Conservation (phyloP, 1,140 invertebrate species). For the Lordiphosa collinella region DNA sequence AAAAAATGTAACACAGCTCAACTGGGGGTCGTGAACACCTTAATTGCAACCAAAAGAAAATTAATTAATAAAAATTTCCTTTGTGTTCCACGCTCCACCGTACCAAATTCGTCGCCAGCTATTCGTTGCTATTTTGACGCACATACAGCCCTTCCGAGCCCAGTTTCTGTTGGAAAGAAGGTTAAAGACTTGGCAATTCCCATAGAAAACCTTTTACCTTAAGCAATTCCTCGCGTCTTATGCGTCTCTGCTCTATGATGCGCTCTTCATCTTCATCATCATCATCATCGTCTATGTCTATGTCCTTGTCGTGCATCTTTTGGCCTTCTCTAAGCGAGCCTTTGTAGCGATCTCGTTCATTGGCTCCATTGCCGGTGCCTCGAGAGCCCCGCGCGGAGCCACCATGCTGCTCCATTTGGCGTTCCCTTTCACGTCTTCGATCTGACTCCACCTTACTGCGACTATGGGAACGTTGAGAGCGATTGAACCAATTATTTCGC, state of each 20-base stretch:
- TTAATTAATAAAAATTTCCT: too few relatives aligned
- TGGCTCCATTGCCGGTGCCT: slow-evolving; percentile 53
- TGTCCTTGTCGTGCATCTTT: slow-evolving; percentile 83
- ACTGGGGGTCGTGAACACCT: too few relatives aligned
- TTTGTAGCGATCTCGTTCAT: slow-evolving; percentile 77
- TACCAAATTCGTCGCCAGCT: too few relatives aligned
- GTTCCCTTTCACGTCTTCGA: slow-evolving; percentile 55
- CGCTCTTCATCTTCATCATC: slow-evolving; percentile 97
- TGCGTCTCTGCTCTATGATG: slow-evolving; percentile 94
- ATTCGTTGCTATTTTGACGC: too few relatives aligned
- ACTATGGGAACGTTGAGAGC: slow-evolving; percentile 63
- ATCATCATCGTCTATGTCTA: slow-evolving; percentile 94
- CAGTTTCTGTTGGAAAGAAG: slow-evolving; percentile 37
- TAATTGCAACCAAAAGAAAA: too few relatives aligned
- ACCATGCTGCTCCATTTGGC: slow-evolving; percentile 53
- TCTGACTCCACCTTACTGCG: slow-evolving; percentile 77
- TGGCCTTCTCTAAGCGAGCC: slow-evolving; percentile 92
- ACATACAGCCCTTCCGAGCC: slow-evolving; percentile 43
- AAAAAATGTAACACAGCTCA: too few relatives aligned
- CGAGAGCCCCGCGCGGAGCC: slow-evolving; percentile 69
- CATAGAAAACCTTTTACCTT: slow-evolving; percentile 82
- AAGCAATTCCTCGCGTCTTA: slow-evolving; percentile 93
- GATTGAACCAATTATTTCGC: slow-evolving; percentile 55
- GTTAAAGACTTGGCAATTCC: too few relatives aligned
- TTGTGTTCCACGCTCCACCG: too few relatives aligned